phyloP scores from a whole-genome alignment of 2,888 invertebrate species.

The Saturnia pavonia region DNA sequence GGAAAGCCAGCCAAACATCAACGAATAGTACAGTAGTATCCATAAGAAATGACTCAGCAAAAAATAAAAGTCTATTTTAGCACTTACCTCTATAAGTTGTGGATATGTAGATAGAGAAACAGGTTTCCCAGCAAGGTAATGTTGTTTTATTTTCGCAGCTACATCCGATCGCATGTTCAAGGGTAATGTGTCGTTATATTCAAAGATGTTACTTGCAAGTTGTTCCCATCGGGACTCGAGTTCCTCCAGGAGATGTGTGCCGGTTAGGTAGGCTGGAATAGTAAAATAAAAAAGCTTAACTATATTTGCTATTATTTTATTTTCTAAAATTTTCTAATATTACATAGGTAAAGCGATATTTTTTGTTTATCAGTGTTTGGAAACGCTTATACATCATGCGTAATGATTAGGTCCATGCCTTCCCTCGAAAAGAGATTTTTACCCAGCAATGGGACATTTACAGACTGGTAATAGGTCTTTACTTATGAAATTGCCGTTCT shows the following conservation, averaged over 20 bases:
- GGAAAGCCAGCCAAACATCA: no score
- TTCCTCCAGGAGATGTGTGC: slow-evolving; percentile 69
- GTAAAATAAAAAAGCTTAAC: not conserved
- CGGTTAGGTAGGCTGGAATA: slow-evolving; percentile 53
- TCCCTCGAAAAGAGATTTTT: no score
- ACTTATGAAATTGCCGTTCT: no score
- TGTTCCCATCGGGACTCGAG: slow-evolving; percentile 82
- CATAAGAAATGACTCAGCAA: not conserved
- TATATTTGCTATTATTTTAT: no score
- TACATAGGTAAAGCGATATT: no score
- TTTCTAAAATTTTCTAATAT: no score
- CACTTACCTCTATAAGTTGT: slow-evolving; percentile 61
- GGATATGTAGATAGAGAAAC: slow-evolving; percentile 73
- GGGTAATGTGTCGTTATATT: slow-evolving; percentile 83
- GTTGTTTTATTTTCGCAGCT: slow-evolving; percentile 76
- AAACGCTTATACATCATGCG: no score
- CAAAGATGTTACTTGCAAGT: slow-evolving; percentile 83
- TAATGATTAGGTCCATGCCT: no score
- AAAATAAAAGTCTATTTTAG: not conserved
- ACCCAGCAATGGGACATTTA: no score
- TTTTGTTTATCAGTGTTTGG: no score
- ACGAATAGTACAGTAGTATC: no score
- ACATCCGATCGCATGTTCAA: slow-evolving; percentile 64
- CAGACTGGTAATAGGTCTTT: no score
- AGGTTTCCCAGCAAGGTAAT: slow-evolving; percentile 78